These are phyloP conservation scores for Xylocampa areola DNA, from an alignment of 2,888 invertebrate genomes.

Conservation along the genomic window DNA sequence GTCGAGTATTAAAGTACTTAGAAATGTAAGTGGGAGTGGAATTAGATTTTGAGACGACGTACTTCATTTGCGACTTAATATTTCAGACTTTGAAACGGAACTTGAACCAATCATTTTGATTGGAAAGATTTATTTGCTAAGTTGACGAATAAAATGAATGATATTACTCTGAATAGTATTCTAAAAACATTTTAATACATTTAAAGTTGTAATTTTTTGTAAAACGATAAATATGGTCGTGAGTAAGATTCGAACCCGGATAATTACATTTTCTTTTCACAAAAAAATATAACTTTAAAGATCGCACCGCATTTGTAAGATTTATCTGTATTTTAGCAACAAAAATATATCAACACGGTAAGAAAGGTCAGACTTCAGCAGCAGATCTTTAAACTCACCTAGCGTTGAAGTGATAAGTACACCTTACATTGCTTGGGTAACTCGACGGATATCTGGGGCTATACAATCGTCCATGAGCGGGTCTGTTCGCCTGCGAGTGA, in stretches of 20 bases:
- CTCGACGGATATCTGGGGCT: slow-evolving; percentile 98
- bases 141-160: too few species aligned
- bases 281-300: too few species aligned
- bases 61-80: slow-evolving; percentile 34
- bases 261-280: too few species aligned
- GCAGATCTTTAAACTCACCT: slow-evolving; percentile 89
- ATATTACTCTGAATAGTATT: too few species aligned
- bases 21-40: slow-evolving; percentile 16
- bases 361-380: too few species aligned
- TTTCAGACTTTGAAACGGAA: slow-evolving; percentile 2
- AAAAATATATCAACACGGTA: too few species aligned
- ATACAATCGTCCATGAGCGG: slow-evolving; percentile 94
- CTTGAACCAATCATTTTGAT: slow-evolving; percentile 31
- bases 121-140: slow-evolving; percentile 16
- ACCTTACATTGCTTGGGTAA: slow-evolving; percentile 97
- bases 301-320: too few species aligned
- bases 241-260: too few species aligned
- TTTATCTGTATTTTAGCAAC: too few species aligned
- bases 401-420: slow-evolving; percentile 96
- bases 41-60: slow-evolving; percentile 30
- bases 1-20: slow-evolving; percentile 21
- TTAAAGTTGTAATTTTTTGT: too few species aligned
- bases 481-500: slow-evolving; percentile 92
- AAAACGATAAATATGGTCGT: too few species aligned
- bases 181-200: too few species aligned